Percentiles rank a stretch among this genome's conserved stretches.
phyloP scores from a whole-genome alignment of 1,140 invertebrate genomes.

The Ptiloglossa arizonensis region DNA sequence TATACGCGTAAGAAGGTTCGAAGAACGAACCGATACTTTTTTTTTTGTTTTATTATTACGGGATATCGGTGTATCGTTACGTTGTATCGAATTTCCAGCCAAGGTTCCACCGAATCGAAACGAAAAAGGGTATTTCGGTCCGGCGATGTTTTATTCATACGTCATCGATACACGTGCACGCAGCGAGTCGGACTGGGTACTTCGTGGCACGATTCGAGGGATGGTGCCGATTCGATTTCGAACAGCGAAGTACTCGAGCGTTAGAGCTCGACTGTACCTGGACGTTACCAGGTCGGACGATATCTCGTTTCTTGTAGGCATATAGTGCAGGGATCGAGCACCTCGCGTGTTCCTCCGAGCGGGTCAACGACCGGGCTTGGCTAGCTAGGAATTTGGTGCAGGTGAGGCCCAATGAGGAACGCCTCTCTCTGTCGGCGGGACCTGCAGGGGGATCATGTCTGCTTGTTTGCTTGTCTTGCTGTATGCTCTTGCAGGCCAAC shows the following conservation, averaged over 20 bases:
- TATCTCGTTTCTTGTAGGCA: constrained; percentile 48
- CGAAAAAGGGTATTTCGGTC: constrained; percentile 2
- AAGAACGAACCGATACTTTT: no score
- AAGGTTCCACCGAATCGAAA: not conserved
- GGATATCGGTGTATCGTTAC: not conserved
- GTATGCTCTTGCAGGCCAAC: constrained; percentile 72
- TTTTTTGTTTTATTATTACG: no score
- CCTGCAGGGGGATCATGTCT: constrained; percentile 69
- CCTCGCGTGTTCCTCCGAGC: constrained; percentile 42
- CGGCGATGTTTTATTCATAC: constrained; percentile 7
- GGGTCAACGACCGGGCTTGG: constrained; percentile 70
- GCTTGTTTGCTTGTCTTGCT: constrained; percentile 65
- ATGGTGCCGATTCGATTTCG: constrained; percentile 21
- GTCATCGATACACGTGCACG: not conserved
- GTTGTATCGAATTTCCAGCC: not conserved
- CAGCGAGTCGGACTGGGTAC: not conserved
- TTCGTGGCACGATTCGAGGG: constrained; percentile 1
- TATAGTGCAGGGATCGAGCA: constrained; percentile 42
- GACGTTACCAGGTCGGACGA: constrained; percentile 11
- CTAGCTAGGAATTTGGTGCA: constrained; percentile 80
- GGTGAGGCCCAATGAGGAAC: constrained; percentile 76
- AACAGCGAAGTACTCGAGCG: constrained; percentile 6
- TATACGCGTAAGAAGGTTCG: no score
- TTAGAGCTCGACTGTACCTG: not conserved
- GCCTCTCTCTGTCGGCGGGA: constrained; percentile 61